Conservation (phyloP, 2,797 vertebrate genomes). For the Gymnocypris eckloni region DNA sequence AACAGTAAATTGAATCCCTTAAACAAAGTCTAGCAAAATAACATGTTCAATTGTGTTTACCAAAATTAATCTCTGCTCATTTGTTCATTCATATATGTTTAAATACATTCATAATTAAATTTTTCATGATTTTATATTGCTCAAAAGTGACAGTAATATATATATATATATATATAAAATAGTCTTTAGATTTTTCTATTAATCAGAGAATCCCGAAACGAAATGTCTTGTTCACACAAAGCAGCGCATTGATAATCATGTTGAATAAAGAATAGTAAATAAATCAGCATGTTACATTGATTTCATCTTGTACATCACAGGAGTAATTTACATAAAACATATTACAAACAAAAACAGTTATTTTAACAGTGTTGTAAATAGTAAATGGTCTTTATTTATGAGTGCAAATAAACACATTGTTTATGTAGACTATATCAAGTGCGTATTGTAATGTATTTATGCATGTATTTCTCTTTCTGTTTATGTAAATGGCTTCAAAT, state of each 20-base stretch:
- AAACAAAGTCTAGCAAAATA: neutral
- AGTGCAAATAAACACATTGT: neutral
- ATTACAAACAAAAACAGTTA: too few relatives aligned
- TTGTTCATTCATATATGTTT: neutral
- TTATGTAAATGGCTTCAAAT: neutral
- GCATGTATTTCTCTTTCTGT: neutral
- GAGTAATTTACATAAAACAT: too few relatives aligned
- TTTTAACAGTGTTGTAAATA: too few relatives aligned
- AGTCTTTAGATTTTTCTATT: neutral
- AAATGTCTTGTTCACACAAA: neutral
- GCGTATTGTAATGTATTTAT: neutral
- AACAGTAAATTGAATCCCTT: neutral
- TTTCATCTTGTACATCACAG: too few relatives aligned
- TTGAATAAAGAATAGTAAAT: too few relatives aligned
- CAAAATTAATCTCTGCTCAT: neutral
- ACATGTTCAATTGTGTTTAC: neutral
- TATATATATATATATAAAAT: too few relatives aligned
- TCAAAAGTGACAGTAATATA: neutral
- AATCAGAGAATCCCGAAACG: neutral
- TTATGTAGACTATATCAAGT: neutral
- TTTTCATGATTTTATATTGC: too few relatives aligned
- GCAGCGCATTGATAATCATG: too few relatives aligned
- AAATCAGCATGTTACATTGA: too few relatives aligned
- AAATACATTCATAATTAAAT: neutral
- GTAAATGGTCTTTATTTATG: too few relatives aligned